Conservation (phyloP, 1,140 invertebrate species). For the Scaptomyza pallida region DNA sequence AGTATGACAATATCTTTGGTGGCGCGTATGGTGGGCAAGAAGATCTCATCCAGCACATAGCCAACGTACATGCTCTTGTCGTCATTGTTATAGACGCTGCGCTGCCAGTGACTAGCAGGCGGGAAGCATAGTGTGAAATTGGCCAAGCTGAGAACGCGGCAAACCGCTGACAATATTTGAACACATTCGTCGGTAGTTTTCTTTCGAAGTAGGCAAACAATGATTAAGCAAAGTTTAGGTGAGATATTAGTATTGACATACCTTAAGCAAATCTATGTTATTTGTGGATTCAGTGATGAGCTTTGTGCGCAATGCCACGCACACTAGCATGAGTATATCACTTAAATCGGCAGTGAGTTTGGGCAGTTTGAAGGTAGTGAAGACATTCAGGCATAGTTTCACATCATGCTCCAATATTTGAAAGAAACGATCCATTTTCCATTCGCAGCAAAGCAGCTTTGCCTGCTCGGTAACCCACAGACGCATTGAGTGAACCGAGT, state of each 20-base stretch:
- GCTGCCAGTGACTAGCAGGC: slow-evolving; percentile 86
- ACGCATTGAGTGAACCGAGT: slow-evolving; percentile 90
- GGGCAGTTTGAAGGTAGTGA: slow-evolving; percentile 87
- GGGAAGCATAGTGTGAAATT: slow-evolving; percentile 92
- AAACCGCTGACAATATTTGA: slow-evolving; percentile 88
- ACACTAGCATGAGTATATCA: slow-evolving; percentile 86
- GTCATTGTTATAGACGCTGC: slow-evolving; percentile 67
- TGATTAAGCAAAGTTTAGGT: not conserved
- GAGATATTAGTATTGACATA: slow-evolving; percentile 59
- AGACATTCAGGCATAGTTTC: slow-evolving; percentile 87
- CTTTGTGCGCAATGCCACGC: slow-evolving; percentile 90
- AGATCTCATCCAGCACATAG: slow-evolving; percentile 87
- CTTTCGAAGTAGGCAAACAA: slow-evolving; percentile 77
- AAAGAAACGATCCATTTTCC: slow-evolving; percentile 90
- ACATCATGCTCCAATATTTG: slow-evolving; percentile 87
- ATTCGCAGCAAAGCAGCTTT: slow-evolving; percentile 88
- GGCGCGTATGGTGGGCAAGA: slow-evolving; percentile 89
- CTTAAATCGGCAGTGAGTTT: slow-evolving; percentile 84
- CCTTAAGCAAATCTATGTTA: slow-evolving; percentile 90
- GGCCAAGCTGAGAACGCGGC: slow-evolving; percentile 89
- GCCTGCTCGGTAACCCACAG: slow-evolving; percentile 90
- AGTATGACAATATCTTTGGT: slow-evolving; percentile 89
- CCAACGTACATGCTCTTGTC: slow-evolving; percentile 77
- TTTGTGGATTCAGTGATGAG: slow-evolving; percentile 90
- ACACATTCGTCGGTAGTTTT: slow-evolving; percentile 88